Conservation (phyloP, 92 coral and sea anemone genomes). For the Bergia sp. region DNA sequence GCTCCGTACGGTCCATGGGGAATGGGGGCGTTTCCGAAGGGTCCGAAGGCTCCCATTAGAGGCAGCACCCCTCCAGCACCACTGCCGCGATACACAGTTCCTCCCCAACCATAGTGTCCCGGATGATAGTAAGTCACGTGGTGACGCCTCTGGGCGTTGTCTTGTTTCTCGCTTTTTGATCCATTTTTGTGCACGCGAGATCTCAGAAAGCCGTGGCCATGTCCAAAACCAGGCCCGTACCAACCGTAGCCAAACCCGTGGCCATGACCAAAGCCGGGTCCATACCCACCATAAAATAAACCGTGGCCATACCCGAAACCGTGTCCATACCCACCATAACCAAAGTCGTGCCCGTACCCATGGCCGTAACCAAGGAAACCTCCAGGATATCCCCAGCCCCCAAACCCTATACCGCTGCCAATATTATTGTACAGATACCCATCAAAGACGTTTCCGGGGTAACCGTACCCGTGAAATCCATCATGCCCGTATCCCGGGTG, state of each 20-base stretch:
- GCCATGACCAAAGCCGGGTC: constrained; percentile 49
- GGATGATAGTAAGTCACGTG: constrained; percentile 75
- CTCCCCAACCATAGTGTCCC: constrained; percentile 92
- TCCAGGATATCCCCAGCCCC: constrained; percentile 41
- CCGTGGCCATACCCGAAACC: neutral
- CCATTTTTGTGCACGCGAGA: constrained; percentile 41
- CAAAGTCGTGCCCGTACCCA: constrained; percentile 11
- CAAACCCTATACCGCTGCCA: constrained; percentile 11
- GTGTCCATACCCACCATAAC: constrained; percentile 19
- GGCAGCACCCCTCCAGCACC: constrained; percentile 68
- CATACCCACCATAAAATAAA: constrained; percentile 20
- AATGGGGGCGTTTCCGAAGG: constrained; percentile 52
- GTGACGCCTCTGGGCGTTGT: constrained; percentile 51
- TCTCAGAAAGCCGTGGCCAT: constrained; percentile 52
- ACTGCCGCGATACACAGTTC: constrained; percentile 62
- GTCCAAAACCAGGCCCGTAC: constrained; percentile 43
- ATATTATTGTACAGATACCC: constrained; percentile 30
- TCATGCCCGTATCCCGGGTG: constrained; percentile 40
- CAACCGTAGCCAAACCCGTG: constrained; percentile 53
- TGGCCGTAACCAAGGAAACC: constrained; percentile 15
- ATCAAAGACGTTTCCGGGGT: constrained; percentile 30
- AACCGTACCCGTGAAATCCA: constrained; percentile 14
- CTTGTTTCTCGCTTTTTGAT: constrained; percentile 28
- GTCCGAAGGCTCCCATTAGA: constrained; percentile 56
- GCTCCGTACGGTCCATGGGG: constrained; percentile 48